A percentile compares a stretch with the other conserved stretches of the same genome.
Evolutionary conservation across 2,113 vertebrate species (phyloP).

Genomic region (Eurypyga helias): DNA sequence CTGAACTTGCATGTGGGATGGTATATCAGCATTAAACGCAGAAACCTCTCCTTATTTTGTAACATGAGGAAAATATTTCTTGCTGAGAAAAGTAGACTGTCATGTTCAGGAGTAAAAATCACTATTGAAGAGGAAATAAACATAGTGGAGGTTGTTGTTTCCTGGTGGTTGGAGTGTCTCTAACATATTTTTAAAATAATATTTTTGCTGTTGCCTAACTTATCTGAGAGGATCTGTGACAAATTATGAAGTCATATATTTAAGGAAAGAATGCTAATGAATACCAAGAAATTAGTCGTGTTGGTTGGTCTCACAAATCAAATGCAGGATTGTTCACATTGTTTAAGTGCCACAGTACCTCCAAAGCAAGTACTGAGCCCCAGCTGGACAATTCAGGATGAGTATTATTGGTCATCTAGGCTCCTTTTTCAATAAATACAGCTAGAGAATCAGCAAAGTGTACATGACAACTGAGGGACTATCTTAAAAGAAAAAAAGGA

Average conservation of each 20-base stretch:
- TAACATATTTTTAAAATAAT: fast-evolving
- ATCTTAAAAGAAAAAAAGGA: not conserved
- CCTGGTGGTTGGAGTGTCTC: not conserved
- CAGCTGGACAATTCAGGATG: not conserved
- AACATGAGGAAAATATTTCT: not conserved
- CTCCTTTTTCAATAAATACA: not conserved
- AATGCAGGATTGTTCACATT: not conserved
- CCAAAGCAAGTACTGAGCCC: not conserved
- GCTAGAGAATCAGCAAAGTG: not conserved
- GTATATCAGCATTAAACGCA: not conserved
- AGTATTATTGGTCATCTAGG: fast-evolving
- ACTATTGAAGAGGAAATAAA: not conserved
- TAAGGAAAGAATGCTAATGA: not conserved
- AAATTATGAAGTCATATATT: not conserved
- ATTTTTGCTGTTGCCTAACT: not conserved
- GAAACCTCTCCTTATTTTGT: not conserved
- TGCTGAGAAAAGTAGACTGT: not conserved
- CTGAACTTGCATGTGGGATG: not conserved
- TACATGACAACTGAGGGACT: not conserved
- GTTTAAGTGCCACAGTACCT: not conserved
- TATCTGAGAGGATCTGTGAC: not conserved
- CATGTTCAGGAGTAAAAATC: not conserved
- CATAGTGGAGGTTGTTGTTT: not conserved
- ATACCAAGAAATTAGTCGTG: not conserved
- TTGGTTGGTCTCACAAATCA: not conserved